Percentiles rank a stretch among this genome's conserved stretches.
These are phyloP conservation scores for Tadarida brasiliensis DNA, from an alignment of 2,797 vertebrate genomes.

Conservation along the genomic window DNA sequence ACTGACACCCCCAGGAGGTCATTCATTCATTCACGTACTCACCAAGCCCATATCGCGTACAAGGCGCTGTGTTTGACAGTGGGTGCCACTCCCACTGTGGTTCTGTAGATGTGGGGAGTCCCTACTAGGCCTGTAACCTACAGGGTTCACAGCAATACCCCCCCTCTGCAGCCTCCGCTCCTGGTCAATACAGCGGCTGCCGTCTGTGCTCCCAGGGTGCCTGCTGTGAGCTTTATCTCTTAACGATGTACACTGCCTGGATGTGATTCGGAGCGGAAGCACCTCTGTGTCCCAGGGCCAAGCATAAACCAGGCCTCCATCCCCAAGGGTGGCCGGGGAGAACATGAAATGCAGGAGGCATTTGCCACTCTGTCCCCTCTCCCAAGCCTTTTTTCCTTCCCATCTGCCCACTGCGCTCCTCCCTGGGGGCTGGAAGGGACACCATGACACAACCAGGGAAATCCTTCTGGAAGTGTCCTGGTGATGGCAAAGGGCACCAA, in stretches of 20 bases:
- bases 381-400: neutral
- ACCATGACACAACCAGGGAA: neutral
- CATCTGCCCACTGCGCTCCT: neutral
- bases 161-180: neutral
- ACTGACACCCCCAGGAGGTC: neutral
- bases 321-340: neutral
- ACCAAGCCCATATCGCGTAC: accelerated
- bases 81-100: neutral
- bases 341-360: neutral
- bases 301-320: neutral
- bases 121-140: neutral
- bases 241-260: too few relatives aligned
- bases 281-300: neutral
- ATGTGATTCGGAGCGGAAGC: neutral
- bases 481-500: neutral
- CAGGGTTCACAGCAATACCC: neutral
- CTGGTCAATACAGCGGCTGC: accelerated
- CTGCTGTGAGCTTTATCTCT: neutral
- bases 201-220: neutral
- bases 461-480: neutral
- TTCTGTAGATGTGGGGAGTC: neutral
- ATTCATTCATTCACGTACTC: neutral
- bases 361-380: accelerated
- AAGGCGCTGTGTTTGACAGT: neutral
- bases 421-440: neutral